Conservation (phyloP, 2,888 invertebrate species). For the Drosophila anceps region DNA sequence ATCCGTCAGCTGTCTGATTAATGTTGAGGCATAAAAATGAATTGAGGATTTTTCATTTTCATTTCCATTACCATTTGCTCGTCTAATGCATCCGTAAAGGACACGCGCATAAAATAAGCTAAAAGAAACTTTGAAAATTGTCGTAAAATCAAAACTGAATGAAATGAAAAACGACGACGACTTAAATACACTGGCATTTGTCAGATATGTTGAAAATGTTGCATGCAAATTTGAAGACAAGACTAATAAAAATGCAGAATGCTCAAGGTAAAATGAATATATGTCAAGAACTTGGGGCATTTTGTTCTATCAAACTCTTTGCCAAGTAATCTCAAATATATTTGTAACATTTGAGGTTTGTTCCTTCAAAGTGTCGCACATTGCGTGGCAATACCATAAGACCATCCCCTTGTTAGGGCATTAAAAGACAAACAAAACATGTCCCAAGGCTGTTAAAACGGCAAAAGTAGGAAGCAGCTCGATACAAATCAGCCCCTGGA, state of each 20-base stretch:
- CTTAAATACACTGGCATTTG: conserved; percentile 6
- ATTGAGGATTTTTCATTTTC: conserved; percentile 10
- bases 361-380: background rate
- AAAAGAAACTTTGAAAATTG: conserved; percentile 43
- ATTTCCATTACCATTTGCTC: conserved; percentile 20
- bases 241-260: too few relatives aligned
- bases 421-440: conserved; percentile 21
- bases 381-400: background rate
- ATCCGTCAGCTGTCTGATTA: conserved; percentile 41
- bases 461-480: conserved; percentile 6
- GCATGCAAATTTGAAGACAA: too few relatives aligned
- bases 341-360: background rate
- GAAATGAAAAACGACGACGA: background rate
- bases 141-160: conserved; percentile 40
- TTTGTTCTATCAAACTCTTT: background rate
- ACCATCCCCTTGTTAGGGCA: conserved; percentile 7
- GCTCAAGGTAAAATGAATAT: background rate
- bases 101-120: conserved; percentile 38
- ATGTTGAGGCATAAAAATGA: conserved; percentile 37
- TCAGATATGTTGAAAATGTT: background rate
- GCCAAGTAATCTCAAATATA: too few relatives aligned
- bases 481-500: conserved; percentile 34
- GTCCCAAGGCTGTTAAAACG: conserved; percentile 21
- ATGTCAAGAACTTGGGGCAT: background rate
- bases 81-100: conserved; percentile 27